Base-by-base conservation (phyloP, 2,888 invertebrate genomes). In the Leucozona laternaria region DNA sequence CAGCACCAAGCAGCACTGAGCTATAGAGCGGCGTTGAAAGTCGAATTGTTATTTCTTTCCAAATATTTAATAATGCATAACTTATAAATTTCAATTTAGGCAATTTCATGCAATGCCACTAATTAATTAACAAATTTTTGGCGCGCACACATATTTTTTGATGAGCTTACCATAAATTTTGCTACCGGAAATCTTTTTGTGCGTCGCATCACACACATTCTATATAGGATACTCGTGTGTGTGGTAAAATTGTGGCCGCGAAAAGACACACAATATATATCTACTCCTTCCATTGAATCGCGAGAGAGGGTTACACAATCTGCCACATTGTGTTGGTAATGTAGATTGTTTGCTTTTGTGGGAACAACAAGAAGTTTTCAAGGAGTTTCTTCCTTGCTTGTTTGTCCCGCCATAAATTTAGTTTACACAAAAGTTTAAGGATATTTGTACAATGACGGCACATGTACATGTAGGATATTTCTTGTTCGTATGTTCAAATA, bases 121-220 rank as follows among this genome's bases (percentile, higher is more conserved):
- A 88, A 88, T 88, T 88, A 88, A 88, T 88, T 88, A 88, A 83
- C 87, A 83, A 88, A 88, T 88, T 88, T 88, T 88, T 87, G 88
- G 88, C 88, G 88, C 77, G 73, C 75, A 88, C 64, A 88, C 76
- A 88, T 79, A 66, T 48, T 66, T 87, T 88, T 88, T 88, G 88
- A 88, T 88, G 88, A 88, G 85, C 86, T 86, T 83, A 83, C 86
- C 86, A 79, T 88, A 88, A 84, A 88, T 81, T 81, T 79, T 68
- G 8, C 37, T 25, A 28, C 64, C 50, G 64, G 58, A 84, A 50
- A 72, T 58, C 66, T 64, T 77, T n/a, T 31, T 22, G 28, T 45
- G 4, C 2, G 11, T 15, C 43, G 4, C 2, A 8, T 15, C 43
- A 20, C 20, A 64, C 70, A 48, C 25, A 34, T 20, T 1, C 48